A percentile compares a stretch with the other conserved stretches of the same genome.
These are phyloP conservation scores for Oceanodroma tethys DNA, from an alignment of 2,113 vertebrate species.

Conservation along the genomic window DNA sequence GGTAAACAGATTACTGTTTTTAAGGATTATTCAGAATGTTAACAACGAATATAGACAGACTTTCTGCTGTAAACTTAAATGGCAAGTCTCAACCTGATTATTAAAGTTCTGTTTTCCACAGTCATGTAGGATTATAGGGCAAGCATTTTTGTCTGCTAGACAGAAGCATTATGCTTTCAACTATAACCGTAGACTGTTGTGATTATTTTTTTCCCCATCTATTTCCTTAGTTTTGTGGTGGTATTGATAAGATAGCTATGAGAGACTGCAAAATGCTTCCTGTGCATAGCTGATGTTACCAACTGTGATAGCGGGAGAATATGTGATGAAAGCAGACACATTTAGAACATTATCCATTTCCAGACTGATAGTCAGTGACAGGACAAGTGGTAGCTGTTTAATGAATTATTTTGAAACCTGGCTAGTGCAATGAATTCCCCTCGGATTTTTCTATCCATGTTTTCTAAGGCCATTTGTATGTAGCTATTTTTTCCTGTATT, in stretches of 20 bases:
- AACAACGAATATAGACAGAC: slow-evolving; percentile 59
- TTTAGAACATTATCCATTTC: slow-evolving; percentile 55
- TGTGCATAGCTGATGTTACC: slow-evolving; percentile 28
- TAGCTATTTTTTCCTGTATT: neutral
- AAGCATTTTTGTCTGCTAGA: slow-evolving; percentile 33
- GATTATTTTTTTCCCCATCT: neutral
- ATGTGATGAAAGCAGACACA: slow-evolving; percentile 10
- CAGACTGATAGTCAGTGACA: slow-evolving; percentile 36
- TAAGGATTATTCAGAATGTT: slow-evolving; percentile 70
- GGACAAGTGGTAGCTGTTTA: slow-evolving; percentile 43
- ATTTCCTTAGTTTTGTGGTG: slow-evolving; percentile 32
- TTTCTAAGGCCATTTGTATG: slow-evolving; percentile 26
- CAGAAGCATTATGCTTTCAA: slow-evolving; percentile 48
- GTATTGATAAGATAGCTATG: slow-evolving; percentile 23
- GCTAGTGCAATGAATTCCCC: neutral
- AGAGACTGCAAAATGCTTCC: slow-evolving; percentile 40
- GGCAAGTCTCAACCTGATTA: slow-evolving; percentile 61
- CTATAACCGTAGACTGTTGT: neutral
- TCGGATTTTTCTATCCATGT: neutral
- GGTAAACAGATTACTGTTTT: slow-evolving; percentile 72
- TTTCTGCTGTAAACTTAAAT: slow-evolving; percentile 59
- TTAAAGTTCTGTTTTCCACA: slow-evolving; percentile 54
- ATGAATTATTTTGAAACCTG: slow-evolving; percentile 50
- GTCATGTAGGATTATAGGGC: neutral
- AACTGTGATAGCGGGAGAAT: neutral